These are phyloP conservation scores for Magallana angulata DNA, from an alignment of 1,140 invertebrate genomes.

Conservation along the genomic window DNA sequence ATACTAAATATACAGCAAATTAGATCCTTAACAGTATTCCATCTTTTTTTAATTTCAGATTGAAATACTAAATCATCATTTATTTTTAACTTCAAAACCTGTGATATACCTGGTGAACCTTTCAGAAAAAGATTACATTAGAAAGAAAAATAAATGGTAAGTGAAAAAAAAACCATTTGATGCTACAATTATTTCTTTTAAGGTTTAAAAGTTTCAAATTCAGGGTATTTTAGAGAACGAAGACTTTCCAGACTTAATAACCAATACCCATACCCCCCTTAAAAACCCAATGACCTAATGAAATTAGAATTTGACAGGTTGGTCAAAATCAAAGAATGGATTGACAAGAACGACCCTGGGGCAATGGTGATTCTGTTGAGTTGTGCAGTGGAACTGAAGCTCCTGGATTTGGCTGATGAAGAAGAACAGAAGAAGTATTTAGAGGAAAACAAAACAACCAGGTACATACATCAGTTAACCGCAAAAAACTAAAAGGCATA, in stretches of 20 bases:
- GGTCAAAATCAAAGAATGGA: conserved; percentile 99
- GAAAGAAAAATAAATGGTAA: conserved; percentile 99
- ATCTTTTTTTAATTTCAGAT: conserved; percentile 84
- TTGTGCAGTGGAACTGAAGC: conserved; percentile 92
- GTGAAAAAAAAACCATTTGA: conserved; percentile 1
- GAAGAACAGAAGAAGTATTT: conserved; percentile 88
- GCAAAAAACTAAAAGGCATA: no score
- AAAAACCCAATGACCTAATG: not conserved
- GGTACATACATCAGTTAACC: conserved; percentile 81
- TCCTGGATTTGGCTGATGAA: conserved; percentile 88
- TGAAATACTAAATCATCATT: conserved; percentile 96
- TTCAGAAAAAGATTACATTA: conserved; percentile 98
- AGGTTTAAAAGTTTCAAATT: no score
- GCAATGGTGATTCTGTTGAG: conserved; percentile 96
- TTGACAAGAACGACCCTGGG: conserved; percentile 97
- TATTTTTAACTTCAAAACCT: conserved; percentile 99
- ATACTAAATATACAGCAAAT: no score
- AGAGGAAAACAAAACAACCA: conserved; percentile 89
- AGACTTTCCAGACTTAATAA: no score
- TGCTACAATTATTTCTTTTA: no score
- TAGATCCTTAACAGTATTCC: no score
- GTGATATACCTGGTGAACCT: conserved; percentile 98
- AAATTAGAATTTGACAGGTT: conserved; percentile 84
- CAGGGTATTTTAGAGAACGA: no score
- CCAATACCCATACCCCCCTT: no score